A percentile compares a stretch with the other conserved stretches of the same genome.
phyloP scores from a whole-genome alignment of 2,888 invertebrate genomes.

The Laspeyria flexula region DNA sequence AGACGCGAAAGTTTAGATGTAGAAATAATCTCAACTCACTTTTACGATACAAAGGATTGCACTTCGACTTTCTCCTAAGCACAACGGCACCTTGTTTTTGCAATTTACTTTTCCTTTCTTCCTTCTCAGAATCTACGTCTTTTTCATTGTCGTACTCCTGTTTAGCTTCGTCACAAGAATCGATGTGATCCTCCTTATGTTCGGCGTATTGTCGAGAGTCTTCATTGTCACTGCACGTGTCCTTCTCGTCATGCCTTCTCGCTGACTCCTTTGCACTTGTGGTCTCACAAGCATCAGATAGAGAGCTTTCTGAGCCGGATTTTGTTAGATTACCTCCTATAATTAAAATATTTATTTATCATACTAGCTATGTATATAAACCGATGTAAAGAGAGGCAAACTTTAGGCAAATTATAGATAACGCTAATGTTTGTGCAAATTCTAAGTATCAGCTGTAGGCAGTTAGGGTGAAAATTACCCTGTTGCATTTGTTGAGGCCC shows the following conservation, averaged over 20 bases:
- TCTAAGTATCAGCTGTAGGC: too few species aligned
- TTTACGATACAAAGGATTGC: constrained; percentile 89
- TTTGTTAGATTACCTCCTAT: constrained; percentile 85
- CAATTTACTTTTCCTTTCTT: constrained; percentile 58
- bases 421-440: too few species aligned
- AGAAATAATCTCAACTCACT: constrained; percentile 76
- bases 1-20: too few species aligned
- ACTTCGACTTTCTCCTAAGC: constrained; percentile 87
- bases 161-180: constrained; percentile 71
- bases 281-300: constrained; percentile 90
- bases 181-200: constrained; percentile 54
- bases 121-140: constrained; percentile 58
- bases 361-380: too few species aligned
- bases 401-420: too few species aligned
- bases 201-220: constrained; percentile 55
- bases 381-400: too few species aligned
- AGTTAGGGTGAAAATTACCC: too few species aligned
- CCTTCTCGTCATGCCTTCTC: constrained; percentile 90
- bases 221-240: constrained; percentile 89
- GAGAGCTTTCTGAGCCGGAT: constrained; percentile 95
- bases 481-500: too few species aligned
- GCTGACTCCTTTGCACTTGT: constrained; percentile 89
- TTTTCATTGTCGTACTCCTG: constrained; percentile 72
- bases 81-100: constrained; percentile 85
- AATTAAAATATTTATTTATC: background rate